A percentile compares a stretch with the other conserved stretches of the same genome.
Evolutionary conservation across 2,797 vertebrate species (phyloP).

Genomic region (Coreius guichenoti): DNA sequence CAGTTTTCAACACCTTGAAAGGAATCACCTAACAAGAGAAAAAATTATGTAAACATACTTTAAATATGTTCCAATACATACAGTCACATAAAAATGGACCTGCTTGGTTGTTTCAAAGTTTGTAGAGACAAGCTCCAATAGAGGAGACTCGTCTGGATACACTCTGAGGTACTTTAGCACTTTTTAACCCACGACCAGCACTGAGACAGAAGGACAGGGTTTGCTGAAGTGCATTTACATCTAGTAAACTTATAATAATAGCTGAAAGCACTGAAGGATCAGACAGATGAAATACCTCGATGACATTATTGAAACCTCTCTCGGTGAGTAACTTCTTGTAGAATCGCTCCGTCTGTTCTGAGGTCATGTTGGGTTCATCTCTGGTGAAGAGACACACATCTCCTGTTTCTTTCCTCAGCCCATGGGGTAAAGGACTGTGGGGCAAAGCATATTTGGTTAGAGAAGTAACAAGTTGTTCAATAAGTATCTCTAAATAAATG

Average conservation of each 20-base stretch:
- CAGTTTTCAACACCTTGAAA: constrained; percentile 83
- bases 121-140: constrained; percentile 65
- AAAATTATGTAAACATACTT: background rate
- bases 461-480: background rate
- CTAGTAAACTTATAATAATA: background rate
- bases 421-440: constrained; percentile 85
- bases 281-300: constrained; percentile 77
- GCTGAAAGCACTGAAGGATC: background rate
- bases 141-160: constrained; percentile 61
- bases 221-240: constrained; percentile 58
- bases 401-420: constrained; percentile 77
- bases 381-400: constrained; percentile 95
- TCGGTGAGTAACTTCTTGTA: constrained; percentile 86
- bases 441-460: background rate
- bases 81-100: background rate
- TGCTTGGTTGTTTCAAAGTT: constrained; percentile 60
- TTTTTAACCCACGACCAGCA: constrained; percentile 55
- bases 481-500: background rate
- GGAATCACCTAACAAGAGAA: constrained; percentile 85
- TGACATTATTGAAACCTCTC: constrained; percentile 79
- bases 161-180: constrained; percentile 64
- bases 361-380: constrained; percentile 88
- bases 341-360: constrained; percentile 88
- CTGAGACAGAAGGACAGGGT: constrained; percentile 52
- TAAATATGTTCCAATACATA: background rate